A percentile compares a stretch with the other conserved stretches of the same genome.
Conservation (phyloP, 2,888 invertebrate genomes). For the Anthrax anthrax region DNA sequence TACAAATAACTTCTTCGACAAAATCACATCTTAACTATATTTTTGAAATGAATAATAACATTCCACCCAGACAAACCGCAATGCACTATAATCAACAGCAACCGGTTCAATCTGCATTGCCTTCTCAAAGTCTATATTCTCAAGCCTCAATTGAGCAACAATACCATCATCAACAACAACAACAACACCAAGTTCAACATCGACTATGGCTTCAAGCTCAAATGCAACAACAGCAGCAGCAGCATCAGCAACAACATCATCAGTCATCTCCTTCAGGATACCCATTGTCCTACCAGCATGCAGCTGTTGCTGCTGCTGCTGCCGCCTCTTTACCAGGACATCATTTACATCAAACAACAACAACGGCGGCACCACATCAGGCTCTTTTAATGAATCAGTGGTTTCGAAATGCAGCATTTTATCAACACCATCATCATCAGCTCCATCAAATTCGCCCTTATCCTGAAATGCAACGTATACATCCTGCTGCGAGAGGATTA, state of each 20-base stretch:
- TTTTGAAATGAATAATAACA: conserved; percentile 19
- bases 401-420: conserved; percentile 56
- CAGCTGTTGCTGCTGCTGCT: conserved; percentile 7
- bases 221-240: conserved; percentile 15
- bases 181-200: conserved; percentile 3
- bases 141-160: conserved; percentile 2
- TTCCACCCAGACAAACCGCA: not conserved
- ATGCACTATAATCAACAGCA: not conserved
- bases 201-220: conserved; percentile 2
- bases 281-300: conserved; percentile 17
- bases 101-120: not conserved
- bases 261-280: conserved; percentile 4
- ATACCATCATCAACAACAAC: conserved; percentile 5
- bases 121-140: not conserved
- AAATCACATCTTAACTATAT: conserved; percentile 16
- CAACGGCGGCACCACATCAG: conserved; percentile 37
- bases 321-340: conserved; percentile 36
- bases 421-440: conserved; percentile 32
- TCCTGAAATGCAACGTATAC: conserved; percentile 38
- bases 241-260: conserved; percentile 10
- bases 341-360: conserved; percentile 35
- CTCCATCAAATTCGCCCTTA: conserved; percentile 29
- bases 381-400: conserved; percentile 58
- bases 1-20: conserved; percentile 1
- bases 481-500: conserved; percentile 38